phyloP scores from a whole-genome alignment of 2,113 vertebrate species.

The Takifugu flavidus region DNA sequence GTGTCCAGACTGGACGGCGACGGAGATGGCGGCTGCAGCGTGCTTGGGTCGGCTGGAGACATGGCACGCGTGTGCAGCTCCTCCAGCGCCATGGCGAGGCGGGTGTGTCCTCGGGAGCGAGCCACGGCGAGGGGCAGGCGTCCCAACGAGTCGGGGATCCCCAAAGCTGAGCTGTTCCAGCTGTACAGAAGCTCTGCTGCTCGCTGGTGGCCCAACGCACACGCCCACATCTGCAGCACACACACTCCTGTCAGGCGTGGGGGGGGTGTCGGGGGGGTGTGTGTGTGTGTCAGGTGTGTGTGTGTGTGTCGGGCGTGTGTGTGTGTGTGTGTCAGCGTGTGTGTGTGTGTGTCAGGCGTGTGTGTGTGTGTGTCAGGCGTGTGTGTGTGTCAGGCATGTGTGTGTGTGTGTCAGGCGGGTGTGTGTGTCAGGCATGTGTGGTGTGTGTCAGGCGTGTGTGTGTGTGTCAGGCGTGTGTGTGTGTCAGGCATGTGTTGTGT shows the following conservation, averaged over 20 bases:
- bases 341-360: neutral
- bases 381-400: neutral
- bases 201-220: conserved; percentile 84
- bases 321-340: neutral
- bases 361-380: conserved; percentile 2
- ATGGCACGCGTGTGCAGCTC: conserved; percentile 75
- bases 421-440: neutral
- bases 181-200: conserved; percentile 82
- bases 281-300: too few species aligned
- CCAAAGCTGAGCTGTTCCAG: conserved; percentile 81
- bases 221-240: conserved; percentile 82
- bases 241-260: neutral
- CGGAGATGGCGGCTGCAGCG: conserved; percentile 63
- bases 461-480: neutral
- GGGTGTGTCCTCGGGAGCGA: conserved; percentile 82
- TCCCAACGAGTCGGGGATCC: conserved; percentile 86
- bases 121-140: conserved; percentile 85
- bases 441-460: neutral
- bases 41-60: conserved; percentile 7
- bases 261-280: too few species aligned
- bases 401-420: neutral
- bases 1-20: conserved; percentile 85
- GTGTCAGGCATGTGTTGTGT: neutral
- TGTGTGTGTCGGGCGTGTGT: too few species aligned
- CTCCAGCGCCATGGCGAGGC: conserved; percentile 81